A percentile compares a stretch with the other conserved stretches of the same genome.
These are phyloP conservation scores for Cassiopea andromeda DNA, from an alignment of 30 jellyfish, hydroid and myxozoan species.

Conservation along the genomic window DNA sequence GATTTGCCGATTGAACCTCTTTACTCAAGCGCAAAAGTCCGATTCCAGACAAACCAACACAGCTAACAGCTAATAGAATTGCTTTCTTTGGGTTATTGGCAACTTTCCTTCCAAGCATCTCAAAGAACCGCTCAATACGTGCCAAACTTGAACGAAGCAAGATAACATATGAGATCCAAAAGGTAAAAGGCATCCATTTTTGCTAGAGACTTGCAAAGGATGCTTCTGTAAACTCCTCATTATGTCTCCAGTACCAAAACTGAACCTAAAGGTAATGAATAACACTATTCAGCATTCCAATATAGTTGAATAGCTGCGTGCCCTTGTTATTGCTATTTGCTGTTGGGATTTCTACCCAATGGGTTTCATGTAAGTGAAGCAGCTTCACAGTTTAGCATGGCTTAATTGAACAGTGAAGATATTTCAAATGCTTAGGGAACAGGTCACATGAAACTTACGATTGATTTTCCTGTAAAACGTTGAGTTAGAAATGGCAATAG, in stretches of 20 bases:
- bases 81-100: conserved; percentile 70
- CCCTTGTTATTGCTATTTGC: too few relatives aligned
- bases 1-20: conserved; percentile 47
- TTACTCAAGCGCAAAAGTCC: conserved; percentile 44
- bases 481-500: too few relatives aligned
- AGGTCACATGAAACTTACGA: too few relatives aligned
- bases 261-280: neutral
- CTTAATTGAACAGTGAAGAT: too few relatives aligned
- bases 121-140: conserved; percentile 41
- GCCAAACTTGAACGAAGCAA: conserved; percentile 53
- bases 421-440: too few relatives aligned
- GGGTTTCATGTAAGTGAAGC: too few relatives aligned
- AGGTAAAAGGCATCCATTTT: neutral
- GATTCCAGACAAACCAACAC: conserved; percentile 22
- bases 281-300: neutral
- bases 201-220: neutral
- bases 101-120: conserved; percentile 42
- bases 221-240: neutral
- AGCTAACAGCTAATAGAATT: conserved; percentile 2
- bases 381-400: too few relatives aligned
- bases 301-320: too few relatives aligned
- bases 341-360: too few relatives aligned
- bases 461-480: too few relatives aligned
- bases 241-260: neutral
- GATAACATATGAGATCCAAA: conserved; percentile 47